phyloP scores from a whole-genome alignment of 2,888 invertebrate species.

The Oscheius sp. region DNA sequence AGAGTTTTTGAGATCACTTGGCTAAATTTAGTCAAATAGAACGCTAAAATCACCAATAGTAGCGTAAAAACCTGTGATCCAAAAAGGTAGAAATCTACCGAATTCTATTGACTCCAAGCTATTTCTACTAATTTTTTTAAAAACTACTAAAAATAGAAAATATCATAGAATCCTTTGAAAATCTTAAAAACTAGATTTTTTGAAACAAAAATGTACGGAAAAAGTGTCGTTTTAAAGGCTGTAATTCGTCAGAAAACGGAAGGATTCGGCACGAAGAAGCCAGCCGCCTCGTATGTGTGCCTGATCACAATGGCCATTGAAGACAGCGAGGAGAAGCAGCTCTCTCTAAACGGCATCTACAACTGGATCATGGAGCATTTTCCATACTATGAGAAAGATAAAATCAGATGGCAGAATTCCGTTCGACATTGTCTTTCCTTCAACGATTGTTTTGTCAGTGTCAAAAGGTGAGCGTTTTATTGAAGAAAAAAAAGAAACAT shows the following conservation, averaged over 20 bases:
- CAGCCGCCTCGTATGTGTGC: not conserved
- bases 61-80: too few relatives aligned
- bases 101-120: too few relatives aligned
- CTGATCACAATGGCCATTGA: constrained; percentile 19
- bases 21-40: too few relatives aligned
- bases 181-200: too few relatives aligned
- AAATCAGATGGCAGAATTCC: constrained; percentile 9
- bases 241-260: not conserved
- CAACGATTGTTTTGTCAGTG: constrained; percentile 8
- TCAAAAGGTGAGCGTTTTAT: not conserved
- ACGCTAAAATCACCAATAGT: too few relatives aligned
- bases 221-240: not conserved
- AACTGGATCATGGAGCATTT: constrained; percentile 10
- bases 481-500: too few relatives aligned
- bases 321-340: not conserved
- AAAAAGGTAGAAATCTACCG: not conserved
- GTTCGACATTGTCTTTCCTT: constrained; percentile 15
- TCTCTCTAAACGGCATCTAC: not conserved
- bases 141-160: too few relatives aligned
- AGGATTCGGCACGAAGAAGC: not conserved
- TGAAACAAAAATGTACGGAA: too few relatives aligned
- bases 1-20: too few relatives aligned
- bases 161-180: too few relatives aligned
- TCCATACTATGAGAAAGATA: constrained; percentile 13
- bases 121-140: not conserved